A percentile compares a stretch with the other conserved stretches of the same genome.
Evolutionary conservation across 2,113 vertebrate species (phyloP).

Genomic region (Zosterops hypoxanthus): DNA sequence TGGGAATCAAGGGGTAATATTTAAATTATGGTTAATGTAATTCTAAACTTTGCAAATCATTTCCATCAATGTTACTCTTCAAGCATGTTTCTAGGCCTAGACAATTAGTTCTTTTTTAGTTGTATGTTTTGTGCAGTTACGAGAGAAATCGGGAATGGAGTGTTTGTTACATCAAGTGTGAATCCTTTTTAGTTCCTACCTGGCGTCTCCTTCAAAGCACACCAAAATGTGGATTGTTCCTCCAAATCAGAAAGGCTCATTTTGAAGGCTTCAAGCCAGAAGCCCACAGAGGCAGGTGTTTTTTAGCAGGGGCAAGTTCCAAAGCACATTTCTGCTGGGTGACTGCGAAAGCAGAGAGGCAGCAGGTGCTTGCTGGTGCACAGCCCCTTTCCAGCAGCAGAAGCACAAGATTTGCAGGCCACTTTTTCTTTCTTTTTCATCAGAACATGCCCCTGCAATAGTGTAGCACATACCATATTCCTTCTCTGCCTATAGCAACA

Average conservation of each 20-base stretch:
- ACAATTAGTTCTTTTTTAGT: conserved; percentile 40
- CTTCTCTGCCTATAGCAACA: not conserved
- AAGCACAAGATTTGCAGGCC: not conserved
- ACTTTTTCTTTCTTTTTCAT: not conserved
- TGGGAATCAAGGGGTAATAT: conserved; percentile 68
- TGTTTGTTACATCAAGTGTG: conserved; percentile 49
- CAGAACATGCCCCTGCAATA: not conserved
- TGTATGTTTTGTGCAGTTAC: conserved; percentile 42
- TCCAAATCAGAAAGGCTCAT: not conserved
- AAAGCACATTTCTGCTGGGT: conserved; percentile 36
- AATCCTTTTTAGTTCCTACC: conserved; percentile 14
- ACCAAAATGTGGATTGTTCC: conserved; percentile 64
- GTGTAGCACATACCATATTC: not conserved
- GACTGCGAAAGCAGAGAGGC: not conserved
- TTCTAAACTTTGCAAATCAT: conserved; percentile 66
- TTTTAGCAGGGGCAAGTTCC: conserved; percentile 11
- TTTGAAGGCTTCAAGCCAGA: not conserved
- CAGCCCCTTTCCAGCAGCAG: not conserved
- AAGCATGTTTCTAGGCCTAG: conserved; percentile 76
- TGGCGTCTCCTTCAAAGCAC: conserved; percentile 38
- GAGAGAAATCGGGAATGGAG: not conserved
- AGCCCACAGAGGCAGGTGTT: not conserved
- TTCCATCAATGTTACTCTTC: conserved; percentile 63
- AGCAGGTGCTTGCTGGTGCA: not conserved
- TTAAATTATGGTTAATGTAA: conserved; percentile 76